phyloP scores from a whole-genome alignment of 2,797 vertebrate genomes.

The Hypotaenidia okinawae region DNA sequence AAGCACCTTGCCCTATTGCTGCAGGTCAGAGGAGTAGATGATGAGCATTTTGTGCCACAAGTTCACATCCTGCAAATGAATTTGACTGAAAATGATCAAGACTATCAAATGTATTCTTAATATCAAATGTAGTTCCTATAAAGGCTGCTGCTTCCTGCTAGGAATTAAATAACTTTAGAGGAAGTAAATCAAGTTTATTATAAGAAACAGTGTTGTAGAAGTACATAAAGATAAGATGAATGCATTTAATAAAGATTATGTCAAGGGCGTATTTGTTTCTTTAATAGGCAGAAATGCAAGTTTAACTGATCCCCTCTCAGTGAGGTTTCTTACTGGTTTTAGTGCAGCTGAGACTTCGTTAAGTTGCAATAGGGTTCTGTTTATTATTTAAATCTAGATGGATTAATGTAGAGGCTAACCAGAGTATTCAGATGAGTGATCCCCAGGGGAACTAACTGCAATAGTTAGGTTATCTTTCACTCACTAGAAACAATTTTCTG shows the following conservation, averaged over 20 bases:
- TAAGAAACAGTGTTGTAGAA: background rate
- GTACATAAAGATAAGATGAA: background rate
- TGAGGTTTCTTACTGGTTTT: background rate
- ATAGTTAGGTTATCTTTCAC: background rate
- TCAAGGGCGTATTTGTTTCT: background rate
- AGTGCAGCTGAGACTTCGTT: background rate
- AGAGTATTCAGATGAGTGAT: background rate
- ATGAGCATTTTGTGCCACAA: background rate
- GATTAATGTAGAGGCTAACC: background rate
- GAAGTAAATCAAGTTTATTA: background rate
- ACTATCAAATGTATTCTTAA: background rate
- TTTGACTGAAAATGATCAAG: background rate
- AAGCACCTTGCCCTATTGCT: background rate
- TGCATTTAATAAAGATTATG: background rate
- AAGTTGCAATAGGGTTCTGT: background rate
- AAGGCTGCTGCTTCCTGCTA: background rate
- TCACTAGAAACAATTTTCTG: background rate
- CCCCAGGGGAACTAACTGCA: background rate
- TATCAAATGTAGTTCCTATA: background rate
- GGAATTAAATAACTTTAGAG: background rate
- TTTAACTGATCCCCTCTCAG: background rate
- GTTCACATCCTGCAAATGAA: background rate
- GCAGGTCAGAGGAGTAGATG: background rate
- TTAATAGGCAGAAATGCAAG: background rate
- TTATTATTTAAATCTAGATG: background rate